Evolutionary conservation across 30 jellyfish, hydroid and myxozoan species (phyloP).

Genomic region (Chrysaora quinquecirrha): DNA sequence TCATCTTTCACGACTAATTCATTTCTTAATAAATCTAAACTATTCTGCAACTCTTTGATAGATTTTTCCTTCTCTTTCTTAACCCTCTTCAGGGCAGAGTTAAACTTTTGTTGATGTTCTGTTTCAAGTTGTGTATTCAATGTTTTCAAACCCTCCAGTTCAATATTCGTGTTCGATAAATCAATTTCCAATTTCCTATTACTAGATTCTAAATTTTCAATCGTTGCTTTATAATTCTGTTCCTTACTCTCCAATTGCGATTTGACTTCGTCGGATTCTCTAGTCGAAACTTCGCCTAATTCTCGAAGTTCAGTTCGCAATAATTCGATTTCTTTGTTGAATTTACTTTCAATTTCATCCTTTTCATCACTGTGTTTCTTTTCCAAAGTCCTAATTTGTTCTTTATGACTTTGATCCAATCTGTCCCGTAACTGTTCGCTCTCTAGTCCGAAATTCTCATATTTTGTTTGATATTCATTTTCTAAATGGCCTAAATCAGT

Average conservation of each 20-base stretch:
- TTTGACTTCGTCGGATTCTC: too few species aligned
- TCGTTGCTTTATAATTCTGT: not conserved
- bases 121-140: constrained; percentile 8
- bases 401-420: not conserved
- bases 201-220: constrained; percentile 1
- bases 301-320: not conserved
- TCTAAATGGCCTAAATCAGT: not conserved
- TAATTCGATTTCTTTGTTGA: not conserved
- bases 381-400: constrained; percentile 1
- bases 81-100: constrained; percentile 67
- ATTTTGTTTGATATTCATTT: constrained; percentile 11
- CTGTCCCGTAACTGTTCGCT: not conserved
- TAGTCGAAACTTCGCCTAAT: not conserved
- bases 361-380: not conserved
- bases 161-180: constrained; percentile 16
- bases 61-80: constrained; percentile 71
- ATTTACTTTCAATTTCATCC: not conserved
- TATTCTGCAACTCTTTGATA: constrained; percentile 37
- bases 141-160: not conserved
- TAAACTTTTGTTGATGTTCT: constrained; percentile 59
- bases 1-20: constrained; percentile 11
- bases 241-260: not conserved
- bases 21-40: constrained; percentile 13
- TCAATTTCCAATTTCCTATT: not conserved
- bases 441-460: not conserved